phyloP scores from a whole-genome alignment of 2,113 vertebrate genomes.

The Sardina pilchardus region DNA sequence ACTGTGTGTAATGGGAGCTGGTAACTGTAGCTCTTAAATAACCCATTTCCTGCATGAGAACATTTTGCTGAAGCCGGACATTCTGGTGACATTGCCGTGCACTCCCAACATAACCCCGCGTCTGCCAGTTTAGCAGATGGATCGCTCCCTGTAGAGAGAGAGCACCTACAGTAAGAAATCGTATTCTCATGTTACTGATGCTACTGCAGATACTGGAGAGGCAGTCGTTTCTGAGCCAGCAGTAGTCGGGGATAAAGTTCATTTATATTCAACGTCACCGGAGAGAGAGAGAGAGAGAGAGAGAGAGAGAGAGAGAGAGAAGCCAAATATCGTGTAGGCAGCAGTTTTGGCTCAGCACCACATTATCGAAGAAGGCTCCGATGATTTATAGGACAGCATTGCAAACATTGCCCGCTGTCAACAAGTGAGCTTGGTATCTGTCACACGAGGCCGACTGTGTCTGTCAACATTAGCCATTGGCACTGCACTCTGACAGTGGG shows the following conservation, averaged over 20 bases:
- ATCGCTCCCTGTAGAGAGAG: background rate
- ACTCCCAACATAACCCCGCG: background rate
- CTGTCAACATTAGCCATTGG: background rate
- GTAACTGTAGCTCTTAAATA: background rate
- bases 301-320: background rate
- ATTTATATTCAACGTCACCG: background rate
- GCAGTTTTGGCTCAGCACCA: background rate
- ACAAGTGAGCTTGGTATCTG: constrained; percentile 2
- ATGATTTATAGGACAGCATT: background rate
- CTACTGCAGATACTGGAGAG: background rate
- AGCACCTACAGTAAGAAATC: background rate
- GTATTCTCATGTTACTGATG: background rate
- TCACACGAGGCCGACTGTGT: background rate
- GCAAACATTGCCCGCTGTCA: background rate
- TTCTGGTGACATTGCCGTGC: background rate
- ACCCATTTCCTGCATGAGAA: background rate
- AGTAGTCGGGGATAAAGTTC: background rate
- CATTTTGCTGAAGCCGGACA: background rate
- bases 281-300: background rate
- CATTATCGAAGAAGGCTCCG: background rate
- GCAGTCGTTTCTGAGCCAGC: background rate
- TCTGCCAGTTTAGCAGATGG: background rate
- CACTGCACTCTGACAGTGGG: background rate
- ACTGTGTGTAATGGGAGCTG: constrained; percentile 5
- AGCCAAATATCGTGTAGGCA: background rate